Conservation (phyloP, 2,888 invertebrate genomes). For the Nezara viridula region DNA sequence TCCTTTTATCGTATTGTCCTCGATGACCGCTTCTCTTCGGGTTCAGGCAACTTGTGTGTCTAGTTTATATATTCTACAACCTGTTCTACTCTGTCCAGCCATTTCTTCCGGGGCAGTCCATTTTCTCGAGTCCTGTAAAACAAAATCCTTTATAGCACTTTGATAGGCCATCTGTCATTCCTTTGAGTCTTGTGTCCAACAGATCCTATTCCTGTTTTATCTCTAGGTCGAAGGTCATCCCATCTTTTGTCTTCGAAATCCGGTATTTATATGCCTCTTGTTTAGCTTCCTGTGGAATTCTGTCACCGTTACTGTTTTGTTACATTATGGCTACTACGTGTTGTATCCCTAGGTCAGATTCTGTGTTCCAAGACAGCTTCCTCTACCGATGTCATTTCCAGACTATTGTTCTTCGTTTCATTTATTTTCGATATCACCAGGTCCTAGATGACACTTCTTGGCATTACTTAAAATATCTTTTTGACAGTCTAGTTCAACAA, state of each 20-base stretch:
- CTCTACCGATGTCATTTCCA: neutral
- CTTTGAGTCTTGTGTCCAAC: neutral
- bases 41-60: neutral
- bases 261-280: neutral
- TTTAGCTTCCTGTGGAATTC: neutral
- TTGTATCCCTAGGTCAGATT: neutral
- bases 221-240: neutral
- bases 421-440: neutral
- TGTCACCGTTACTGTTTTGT: neutral
- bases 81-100: neutral
- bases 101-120: conserved; percentile 22
- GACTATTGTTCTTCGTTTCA: neutral
- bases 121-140: conserved; percentile 12
- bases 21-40: neutral
- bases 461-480: neutral
- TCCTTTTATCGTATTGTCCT: neutral
- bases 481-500: too few species aligned
- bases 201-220: neutral
- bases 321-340: neutral
- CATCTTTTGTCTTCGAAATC: neutral
- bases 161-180: conserved; percentile 14
- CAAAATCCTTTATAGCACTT: neutral
- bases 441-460: neutral
- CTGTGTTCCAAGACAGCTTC: neutral
- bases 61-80: neutral